Evolutionary conservation across 2,888 invertebrate genomes (phyloP).

Genomic region (Drosophila yooni): DNA sequence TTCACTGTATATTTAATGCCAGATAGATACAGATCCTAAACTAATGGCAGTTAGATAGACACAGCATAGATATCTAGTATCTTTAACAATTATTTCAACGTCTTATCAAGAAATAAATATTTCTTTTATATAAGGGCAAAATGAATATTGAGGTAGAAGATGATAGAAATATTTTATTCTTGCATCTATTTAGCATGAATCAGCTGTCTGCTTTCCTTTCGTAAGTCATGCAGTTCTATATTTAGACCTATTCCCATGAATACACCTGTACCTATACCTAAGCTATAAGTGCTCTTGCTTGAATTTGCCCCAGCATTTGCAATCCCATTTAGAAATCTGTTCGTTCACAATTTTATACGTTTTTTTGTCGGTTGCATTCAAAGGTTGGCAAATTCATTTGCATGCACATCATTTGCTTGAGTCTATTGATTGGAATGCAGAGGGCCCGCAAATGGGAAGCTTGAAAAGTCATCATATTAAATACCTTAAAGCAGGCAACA

Average conservation of each 20-base stretch:
- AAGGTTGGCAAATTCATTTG: conserved; percentile 53
- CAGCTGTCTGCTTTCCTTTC: neutral
- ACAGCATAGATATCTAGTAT: neutral
- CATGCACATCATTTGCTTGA: conserved; percentile 54
- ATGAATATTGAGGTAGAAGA: neutral
- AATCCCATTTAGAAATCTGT: conserved; percentile 3
- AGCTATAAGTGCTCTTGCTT: conserved; percentile 28
- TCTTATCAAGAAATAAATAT: neutral
- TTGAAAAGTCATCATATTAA: conserved; percentile 12
- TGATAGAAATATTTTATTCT: neutral
- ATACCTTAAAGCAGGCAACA: conserved; percentile 17
- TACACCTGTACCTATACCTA: neutral
- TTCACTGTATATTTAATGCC: conserved; percentile 33
- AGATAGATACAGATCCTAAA: conserved; percentile 6
- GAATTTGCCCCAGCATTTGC: conserved; percentile 9
- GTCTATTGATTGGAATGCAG: conserved; percentile 59
- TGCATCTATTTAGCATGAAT: neutral
- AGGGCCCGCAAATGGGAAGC: neutral
- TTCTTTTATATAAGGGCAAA: neutral
- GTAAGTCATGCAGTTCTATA: no score
- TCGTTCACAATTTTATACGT: conserved; percentile 8
- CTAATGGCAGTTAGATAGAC: conserved; percentile 1
- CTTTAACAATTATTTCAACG: neutral
- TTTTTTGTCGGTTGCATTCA: conserved; percentile 30
- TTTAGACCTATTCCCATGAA: neutral